These are phyloP conservation scores for Microcebus ravelobensis DNA, from an alignment of 2,113 vertebrate species.

Conservation along the genomic window DNA sequence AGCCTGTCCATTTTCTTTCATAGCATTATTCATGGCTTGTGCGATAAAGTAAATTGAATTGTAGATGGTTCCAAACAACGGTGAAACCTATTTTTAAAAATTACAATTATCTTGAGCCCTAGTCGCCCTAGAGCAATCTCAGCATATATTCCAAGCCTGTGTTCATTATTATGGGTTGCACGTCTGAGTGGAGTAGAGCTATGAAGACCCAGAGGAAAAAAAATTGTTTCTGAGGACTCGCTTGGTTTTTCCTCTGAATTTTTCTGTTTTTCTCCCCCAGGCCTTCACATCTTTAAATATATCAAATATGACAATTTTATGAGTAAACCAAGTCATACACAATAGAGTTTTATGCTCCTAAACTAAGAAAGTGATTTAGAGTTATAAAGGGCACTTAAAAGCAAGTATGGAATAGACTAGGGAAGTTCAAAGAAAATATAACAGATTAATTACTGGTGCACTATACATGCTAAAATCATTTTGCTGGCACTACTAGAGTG, in stretches of 20 bases:
- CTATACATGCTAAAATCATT: conserved; percentile 41
- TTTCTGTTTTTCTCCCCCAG: conserved; percentile 55
- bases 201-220: conserved; percentile 51
- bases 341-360: conserved; percentile 58
- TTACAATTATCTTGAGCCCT: conserved; percentile 74
- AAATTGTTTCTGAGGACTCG: conserved; percentile 60
- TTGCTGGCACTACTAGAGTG: background rate
- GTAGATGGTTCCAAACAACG: conserved; percentile 96
- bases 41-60: conserved; percentile 93
- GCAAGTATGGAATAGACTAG: conserved; percentile 29
- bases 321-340: conserved; percentile 58
- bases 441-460: conserved; percentile 39
- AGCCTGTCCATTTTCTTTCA: conserved; percentile 83
- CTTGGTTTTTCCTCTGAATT: conserved; percentile 62
- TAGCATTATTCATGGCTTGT: conserved; percentile 88
- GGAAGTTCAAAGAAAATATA: conserved; percentile 32
- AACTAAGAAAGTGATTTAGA: conserved; percentile 64
- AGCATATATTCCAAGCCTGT: conserved; percentile 53
- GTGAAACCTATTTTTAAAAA: conserved; percentile 87
- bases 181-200: conserved; percentile 53
- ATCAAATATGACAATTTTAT: conserved; percentile 75
- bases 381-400: conserved; percentile 37
- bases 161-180: conserved; percentile 66
- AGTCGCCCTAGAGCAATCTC: conserved; percentile 60
- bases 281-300: conserved; percentile 69